Evolutionary conservation across 2,113 vertebrate genomes (phyloP).

Genomic region (Channa argus): DNA sequence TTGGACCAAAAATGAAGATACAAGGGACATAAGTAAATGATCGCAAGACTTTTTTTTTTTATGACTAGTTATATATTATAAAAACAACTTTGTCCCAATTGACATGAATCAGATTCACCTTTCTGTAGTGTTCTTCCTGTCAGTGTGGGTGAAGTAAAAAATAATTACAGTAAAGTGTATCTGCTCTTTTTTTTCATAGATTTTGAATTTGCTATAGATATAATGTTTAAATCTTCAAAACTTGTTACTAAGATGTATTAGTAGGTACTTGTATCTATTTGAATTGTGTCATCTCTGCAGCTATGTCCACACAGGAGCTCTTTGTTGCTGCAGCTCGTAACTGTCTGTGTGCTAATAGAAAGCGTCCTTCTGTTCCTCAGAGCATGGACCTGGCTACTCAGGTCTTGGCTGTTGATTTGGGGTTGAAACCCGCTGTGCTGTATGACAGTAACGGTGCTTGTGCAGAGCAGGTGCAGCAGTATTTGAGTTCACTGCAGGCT

Average conservation of each 20-base stretch:
- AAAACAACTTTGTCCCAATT: conserved; percentile 15
- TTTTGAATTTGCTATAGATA: conserved; percentile 9
- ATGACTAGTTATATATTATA: conserved; percentile 18
- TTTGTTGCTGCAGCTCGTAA: conserved; percentile 83
- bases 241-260: background rate
- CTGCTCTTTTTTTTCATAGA: conserved; percentile 1
- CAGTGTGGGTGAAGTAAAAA: background rate
- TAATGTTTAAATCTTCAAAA: background rate
- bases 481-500: conserved; percentile 80
- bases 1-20: conserved; percentile 63
- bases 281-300: conserved; percentile 11
- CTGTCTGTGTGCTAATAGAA: conserved; percentile 77
- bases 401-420: conserved; percentile 85
- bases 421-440: conserved; percentile 89
- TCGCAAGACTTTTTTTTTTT: background rate
- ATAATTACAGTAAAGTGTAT: conserved; percentile 11
- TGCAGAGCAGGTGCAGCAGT: conserved; percentile 81
- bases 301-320: conserved; percentile 62
- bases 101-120: background rate
- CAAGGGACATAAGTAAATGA: conserved; percentile 7
- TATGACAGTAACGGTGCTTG: conserved; percentile 85
- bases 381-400: conserved; percentile 87
- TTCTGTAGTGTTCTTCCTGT: background rate
- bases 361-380: conserved; percentile 62
- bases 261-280: background rate